A percentile compares a stretch with the other conserved stretches of the same genome.
These are phyloP conservation scores for Euspilapteryx auroguttella DNA, from an alignment of 2,888 invertebrate genomes.

Conservation along the genomic window DNA sequence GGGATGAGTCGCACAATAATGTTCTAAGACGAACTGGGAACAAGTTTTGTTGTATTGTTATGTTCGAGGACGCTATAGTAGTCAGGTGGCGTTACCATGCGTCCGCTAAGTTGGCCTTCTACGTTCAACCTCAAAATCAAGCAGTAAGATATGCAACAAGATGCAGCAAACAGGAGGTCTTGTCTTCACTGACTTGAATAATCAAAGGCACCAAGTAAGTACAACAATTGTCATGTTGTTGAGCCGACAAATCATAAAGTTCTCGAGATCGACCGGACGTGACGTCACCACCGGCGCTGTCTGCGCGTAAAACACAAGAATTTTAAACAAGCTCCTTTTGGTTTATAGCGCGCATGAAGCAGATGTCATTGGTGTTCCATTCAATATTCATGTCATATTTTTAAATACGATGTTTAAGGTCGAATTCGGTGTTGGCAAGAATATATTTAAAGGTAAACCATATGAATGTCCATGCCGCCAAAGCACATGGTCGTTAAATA, in stretches of 20 bases:
- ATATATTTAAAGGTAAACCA: too few species aligned
- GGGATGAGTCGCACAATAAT: constrained; percentile 39
- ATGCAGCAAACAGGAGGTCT: constrained; percentile 39
- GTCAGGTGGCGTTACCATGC: too few species aligned
- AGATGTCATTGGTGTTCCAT: constrained; percentile 33
- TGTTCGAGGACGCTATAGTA: too few species aligned
- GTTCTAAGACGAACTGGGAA: constrained; percentile 13
- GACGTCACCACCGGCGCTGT: constrained; percentile 30
- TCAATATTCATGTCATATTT: constrained; percentile 44
- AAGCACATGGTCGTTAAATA: too few species aligned
- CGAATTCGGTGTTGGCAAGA: constrained; percentile 32
- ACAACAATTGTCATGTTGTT: background rate
- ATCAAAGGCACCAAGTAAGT: constrained; percentile 21
- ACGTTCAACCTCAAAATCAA: too few species aligned
- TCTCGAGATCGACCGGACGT: constrained; percentile 33
- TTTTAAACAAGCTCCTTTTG: constrained; percentile 53
- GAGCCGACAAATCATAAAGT: constrained; percentile 24
- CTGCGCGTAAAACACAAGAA: constrained; percentile 47
- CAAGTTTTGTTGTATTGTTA: too few species aligned
- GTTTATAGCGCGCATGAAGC: constrained; percentile 38
- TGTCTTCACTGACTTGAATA: constrained; percentile 38
- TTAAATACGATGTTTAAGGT: constrained; percentile 37
- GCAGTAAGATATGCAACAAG: too few species aligned
- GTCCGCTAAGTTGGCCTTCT: background rate
- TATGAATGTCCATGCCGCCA: too few species aligned